A percentile compares a stretch with the other conserved stretches of the same genome.
These are phyloP conservation scores for Xylophagus ater DNA, from an alignment of 2,888 invertebrate genomes.

Conservation along the genomic window DNA sequence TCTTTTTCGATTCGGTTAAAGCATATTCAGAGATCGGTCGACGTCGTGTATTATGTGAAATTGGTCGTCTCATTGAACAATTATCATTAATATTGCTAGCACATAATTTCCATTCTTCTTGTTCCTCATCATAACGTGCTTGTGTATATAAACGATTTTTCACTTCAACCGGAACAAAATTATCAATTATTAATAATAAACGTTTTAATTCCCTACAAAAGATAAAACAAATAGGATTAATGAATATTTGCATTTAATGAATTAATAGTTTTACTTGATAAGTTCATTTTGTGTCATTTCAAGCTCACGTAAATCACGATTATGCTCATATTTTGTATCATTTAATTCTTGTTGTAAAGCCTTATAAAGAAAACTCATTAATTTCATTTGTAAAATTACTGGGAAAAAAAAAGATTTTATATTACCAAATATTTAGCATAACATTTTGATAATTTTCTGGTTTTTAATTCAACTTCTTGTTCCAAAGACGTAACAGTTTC, in stretches of 20 bases:
- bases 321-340: conserved; percentile 78
- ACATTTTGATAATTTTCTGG: conserved; percentile 80
- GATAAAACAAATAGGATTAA: conserved; percentile 7
- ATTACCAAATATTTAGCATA: conserved; percentile 64
- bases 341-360: conserved; percentile 60
- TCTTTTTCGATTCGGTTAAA: conserved; percentile 32
- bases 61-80: conserved; percentile 45
- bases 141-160: conserved; percentile 61
- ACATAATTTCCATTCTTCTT: conserved; percentile 57
- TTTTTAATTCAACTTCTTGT: conserved; percentile 95
- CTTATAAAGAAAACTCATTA: conserved; percentile 7
- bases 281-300: conserved; percentile 87
- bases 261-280: conserved; percentile 44
- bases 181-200: conserved; percentile 77
- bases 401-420: conserved; percentile 28
- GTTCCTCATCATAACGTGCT: conserved; percentile 70
- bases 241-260: not conserved
- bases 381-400: conserved; percentile 40
- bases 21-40: conserved; percentile 54
- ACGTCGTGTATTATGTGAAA: conserved; percentile 50
- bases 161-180: conserved; percentile 78
- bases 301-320: conserved; percentile 80
- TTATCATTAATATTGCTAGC: conserved; percentile 37
- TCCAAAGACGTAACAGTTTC: conserved; percentile 86
- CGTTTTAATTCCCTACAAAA: conserved; percentile 66